Evolutionary conservation across 2,888 invertebrate genomes (phyloP).

Genomic region (Caenorhabditis zanzibari): DNA sequence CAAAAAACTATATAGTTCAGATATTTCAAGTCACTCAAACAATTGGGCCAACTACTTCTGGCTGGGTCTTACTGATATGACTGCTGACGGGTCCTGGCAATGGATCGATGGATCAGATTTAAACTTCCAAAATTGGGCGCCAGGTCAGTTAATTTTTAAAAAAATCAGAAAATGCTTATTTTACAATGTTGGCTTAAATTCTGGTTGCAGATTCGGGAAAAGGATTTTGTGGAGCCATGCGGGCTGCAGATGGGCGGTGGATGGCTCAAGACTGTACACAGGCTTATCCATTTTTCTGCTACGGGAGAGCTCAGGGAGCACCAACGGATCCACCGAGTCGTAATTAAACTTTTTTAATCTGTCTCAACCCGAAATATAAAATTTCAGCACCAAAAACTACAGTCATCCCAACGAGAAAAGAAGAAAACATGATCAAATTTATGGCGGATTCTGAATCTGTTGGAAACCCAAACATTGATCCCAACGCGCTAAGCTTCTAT

Average conservation of each 20-base stretch:
- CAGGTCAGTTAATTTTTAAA: constrained; percentile 10
- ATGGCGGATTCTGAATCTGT: constrained; percentile 54
- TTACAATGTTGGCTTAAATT: too few relatives aligned
- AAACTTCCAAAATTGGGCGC: constrained; percentile 47
- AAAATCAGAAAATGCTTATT: too few relatives aligned
- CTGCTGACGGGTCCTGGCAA: constrained; percentile 49
- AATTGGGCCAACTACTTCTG: constrained; percentile 46
- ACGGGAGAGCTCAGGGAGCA: constrained; percentile 51
- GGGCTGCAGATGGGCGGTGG: constrained; percentile 36
- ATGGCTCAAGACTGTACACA: constrained; percentile 29
- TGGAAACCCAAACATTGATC: constrained; percentile 50
- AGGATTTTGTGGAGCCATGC: constrained; percentile 52
- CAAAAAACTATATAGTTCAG: too few relatives aligned
- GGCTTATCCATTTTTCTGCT: constrained; percentile 48
- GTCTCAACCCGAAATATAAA: too few relatives aligned
- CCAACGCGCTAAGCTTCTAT: constrained; percentile 39
- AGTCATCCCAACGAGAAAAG: constrained; percentile 29
- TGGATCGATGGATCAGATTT: constrained; percentile 59
- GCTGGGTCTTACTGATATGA: constrained; percentile 56
- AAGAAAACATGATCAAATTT: constrained; percentile 51
- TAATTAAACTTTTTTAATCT: too few relatives aligned
- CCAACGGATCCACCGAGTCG: constrained; percentile 48
- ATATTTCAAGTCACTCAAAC: constrained; percentile 12
- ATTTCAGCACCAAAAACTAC: constrained; percentile 46
- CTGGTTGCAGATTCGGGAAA: constrained; percentile 3